Base-by-base conservation (phyloP, 2,113 vertebrate species). In the Channa maculata region DNA sequence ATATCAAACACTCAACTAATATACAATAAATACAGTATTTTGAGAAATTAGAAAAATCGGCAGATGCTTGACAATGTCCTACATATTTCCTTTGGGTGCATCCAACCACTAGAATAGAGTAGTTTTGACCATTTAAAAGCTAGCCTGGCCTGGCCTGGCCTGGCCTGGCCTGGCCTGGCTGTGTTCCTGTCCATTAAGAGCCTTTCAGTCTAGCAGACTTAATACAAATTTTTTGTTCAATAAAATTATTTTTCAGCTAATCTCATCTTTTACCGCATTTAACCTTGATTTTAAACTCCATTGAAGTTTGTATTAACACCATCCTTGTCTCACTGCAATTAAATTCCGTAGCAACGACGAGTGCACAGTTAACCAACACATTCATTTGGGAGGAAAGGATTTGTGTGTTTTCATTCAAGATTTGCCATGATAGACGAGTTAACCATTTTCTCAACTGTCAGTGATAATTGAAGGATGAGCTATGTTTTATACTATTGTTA, bases 181-280 rank as follows among this genome's bases (percentile, higher is more conserved):
- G 39, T n/a, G 36, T 62, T 69, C 79, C 73, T 55, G 49, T 74
- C 74, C 65, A 73, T 71, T 65, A 75, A 75, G 13, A 50, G n/a
- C 52, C 48, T 54, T 80, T 33, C 58, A 81, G 71, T 49, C 46
- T 51, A 48, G 53, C 46, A 3, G 8, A 79, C 58, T 69, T 83
- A 79, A 83, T 75, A 49, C 24, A 24, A 24, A 24, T 24, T 24
- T 24, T 24, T 24, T 24, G 24, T 24, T 24, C 24, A 24, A 24
- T 24, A 73, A 48, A 65, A 85, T 70, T 60, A 67, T 88, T 71
- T 82, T 81, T 79, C 64, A 70, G 51, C 58, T 41, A 5, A 14
- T 51, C 62, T 87, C 39, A 80, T 83, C 81, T 86, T 65, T 86
- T 80, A 77, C 68, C 71, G 79, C 75, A 86, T 80, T 87, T 84